Percentiles rank a stretch among this genome's conserved stretches.
phyloP scores from a whole-genome alignment of 2,888 invertebrate species.

The Synanthedon tipuliformis region DNA sequence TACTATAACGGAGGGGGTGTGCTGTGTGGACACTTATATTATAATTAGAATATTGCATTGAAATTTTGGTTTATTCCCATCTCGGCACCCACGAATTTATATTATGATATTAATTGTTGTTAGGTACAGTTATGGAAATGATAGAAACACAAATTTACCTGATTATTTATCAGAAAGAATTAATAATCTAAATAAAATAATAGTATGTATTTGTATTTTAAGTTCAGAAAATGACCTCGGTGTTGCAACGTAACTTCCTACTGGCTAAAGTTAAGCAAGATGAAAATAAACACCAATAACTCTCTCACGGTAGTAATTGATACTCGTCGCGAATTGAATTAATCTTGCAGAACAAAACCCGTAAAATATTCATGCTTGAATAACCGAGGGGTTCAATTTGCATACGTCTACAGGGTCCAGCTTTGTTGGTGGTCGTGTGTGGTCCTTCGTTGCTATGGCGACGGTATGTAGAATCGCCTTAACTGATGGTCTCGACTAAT shows the following conservation, averaged over 20 bases:
- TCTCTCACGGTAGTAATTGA: slow-evolving; percentile 8
- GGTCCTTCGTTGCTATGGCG: slow-evolving; percentile 58
- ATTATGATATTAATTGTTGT: too few species aligned
- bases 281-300: slow-evolving; percentile 2
- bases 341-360: slow-evolving; percentile 33
- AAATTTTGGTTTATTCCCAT: too few species aligned
- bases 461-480: slow-evolving; percentile 21
- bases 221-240: too few species aligned
- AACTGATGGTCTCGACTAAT: slow-evolving; percentile 59
- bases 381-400: slow-evolving; percentile 43
- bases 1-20: too few species aligned
- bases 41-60: too few species aligned
- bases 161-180: too few species aligned
- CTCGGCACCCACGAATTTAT: too few species aligned
- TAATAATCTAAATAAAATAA: too few species aligned
- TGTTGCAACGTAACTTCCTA: neutral
- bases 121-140: too few species aligned
- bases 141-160: too few species aligned
- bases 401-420: slow-evolving; percentile 22
- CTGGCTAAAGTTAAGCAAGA: slow-evolving; percentile 1
- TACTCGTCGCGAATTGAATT: slow-evolving; percentile 27
- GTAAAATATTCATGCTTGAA: slow-evolving; percentile 39
- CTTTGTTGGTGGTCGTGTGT: slow-evolving; percentile 46
- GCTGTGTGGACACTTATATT: too few species aligned
- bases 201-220: too few species aligned